Evolutionary conservation across 2,797 vertebrate species (phyloP).

Genomic region (Columba guinea): DNA sequence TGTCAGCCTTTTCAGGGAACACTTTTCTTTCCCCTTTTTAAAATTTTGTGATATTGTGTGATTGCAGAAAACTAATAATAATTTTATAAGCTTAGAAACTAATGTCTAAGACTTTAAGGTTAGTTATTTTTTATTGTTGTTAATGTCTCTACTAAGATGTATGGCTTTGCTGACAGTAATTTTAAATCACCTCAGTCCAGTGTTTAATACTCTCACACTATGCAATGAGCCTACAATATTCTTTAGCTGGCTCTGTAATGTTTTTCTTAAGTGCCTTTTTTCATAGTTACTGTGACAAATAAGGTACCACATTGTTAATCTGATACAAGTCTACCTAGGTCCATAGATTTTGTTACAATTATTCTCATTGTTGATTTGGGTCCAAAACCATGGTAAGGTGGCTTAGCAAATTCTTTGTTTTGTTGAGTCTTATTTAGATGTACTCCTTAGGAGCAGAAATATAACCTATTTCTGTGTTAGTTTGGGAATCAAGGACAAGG

Average conservation of each 20-base stretch:
- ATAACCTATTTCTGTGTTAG: not conserved
- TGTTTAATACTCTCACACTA: not conserved
- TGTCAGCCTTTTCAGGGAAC: not conserved
- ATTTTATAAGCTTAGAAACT: constrained; percentile 14
- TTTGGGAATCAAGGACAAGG: not conserved
- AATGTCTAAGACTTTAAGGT: constrained; percentile 19
- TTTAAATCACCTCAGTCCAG: not conserved
- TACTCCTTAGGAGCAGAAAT: not conserved
- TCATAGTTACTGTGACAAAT: not conserved
- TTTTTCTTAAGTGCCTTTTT: constrained; percentile 33
- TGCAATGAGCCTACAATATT: not conserved
- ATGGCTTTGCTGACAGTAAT: not conserved
- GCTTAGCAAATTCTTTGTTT: not conserved
- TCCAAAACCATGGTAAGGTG: not conserved
- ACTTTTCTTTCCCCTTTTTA: not conserved
- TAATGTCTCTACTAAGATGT: not conserved
- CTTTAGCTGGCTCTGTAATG: not conserved
- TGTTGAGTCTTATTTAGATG: not conserved
- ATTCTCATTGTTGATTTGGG: not conserved
- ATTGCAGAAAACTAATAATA: constrained; percentile 10
- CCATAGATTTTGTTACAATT: not conserved
- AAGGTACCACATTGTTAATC: not conserved
- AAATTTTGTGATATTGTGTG: not conserved
- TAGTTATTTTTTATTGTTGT: not conserved
- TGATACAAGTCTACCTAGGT: not conserved